These are phyloP conservation scores for Trisateles emortualis DNA, from an alignment of 2,888 invertebrate genomes.

Conservation along the genomic window DNA sequence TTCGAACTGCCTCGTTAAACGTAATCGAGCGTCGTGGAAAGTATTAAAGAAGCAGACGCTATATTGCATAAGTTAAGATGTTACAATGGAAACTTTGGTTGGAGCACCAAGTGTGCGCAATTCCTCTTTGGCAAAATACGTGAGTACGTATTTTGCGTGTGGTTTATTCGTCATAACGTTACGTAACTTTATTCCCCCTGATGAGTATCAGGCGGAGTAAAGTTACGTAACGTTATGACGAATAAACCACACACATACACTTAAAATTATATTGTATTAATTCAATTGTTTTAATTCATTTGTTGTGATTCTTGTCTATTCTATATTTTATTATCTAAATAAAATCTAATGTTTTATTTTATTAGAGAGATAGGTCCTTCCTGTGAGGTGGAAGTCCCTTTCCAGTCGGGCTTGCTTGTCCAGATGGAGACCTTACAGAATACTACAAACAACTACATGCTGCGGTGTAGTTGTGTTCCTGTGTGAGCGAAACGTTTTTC, in stretches of 20 bases:
- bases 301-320: too few species aligned
- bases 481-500: too few species aligned
- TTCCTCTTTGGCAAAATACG: conserved; percentile 75
- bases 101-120: conserved; percentile 80
- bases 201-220: too few species aligned
- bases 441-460: too few species aligned
- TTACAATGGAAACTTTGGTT: conserved; percentile 84
- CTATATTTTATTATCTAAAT: too few species aligned
- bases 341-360: too few species aligned
- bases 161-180: conserved; percentile 68
- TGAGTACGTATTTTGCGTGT: conserved; percentile 52
- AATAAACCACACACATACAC: conserved; percentile 24
- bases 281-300: conserved; percentile 45
- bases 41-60: conserved; percentile 84
- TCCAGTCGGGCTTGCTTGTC: too few species aligned
- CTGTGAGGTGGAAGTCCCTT: too few species aligned
- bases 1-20: conserved; percentile 82
- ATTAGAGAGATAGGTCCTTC: too few species aligned
- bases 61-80: conserved; percentile 86
- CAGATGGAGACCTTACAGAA: too few species aligned
- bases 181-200: conserved; percentile 63
- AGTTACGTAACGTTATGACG: too few species aligned
- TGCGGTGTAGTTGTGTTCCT: too few species aligned
- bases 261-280: conserved; percentile 45
- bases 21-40: conserved; percentile 85